Conservation (phyloP, 2,888 invertebrate genomes). For the Drosophila putrida region DNA sequence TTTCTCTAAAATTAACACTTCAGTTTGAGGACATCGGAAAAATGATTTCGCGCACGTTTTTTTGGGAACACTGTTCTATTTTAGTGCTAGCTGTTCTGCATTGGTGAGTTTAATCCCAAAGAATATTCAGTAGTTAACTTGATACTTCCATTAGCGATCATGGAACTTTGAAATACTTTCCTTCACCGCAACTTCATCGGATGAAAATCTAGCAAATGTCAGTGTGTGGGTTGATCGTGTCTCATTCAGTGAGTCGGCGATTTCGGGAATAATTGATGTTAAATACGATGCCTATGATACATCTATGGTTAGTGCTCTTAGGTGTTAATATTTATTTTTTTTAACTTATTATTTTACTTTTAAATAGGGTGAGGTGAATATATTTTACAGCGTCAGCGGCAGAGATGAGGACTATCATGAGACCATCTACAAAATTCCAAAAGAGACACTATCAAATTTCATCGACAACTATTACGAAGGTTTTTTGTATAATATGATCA, state of each 20-base stretch:
- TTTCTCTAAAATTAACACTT: neutral
- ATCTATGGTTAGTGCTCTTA: neutral
- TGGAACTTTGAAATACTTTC: neutral
- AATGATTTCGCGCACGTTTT: neutral
- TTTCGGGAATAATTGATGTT: neutral
- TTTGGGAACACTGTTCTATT: neutral
- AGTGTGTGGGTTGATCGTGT: neutral
- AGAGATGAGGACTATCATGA: conserved; percentile 4
- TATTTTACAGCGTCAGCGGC: neutral
- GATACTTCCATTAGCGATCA: neutral
- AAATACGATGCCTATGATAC: neutral
- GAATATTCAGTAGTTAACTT: neutral
- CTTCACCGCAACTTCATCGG: neutral
- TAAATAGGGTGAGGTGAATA: neutral
- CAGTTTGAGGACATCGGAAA: neutral
- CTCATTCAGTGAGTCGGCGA: neutral
- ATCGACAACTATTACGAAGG: neutral
- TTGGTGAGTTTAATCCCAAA: neutral
- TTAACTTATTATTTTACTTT: neutral
- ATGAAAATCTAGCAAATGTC: neutral
- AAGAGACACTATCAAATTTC: neutral
- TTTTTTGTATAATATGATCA: neutral
- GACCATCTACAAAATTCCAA: neutral
- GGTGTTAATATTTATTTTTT: no score
- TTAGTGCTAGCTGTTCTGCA: neutral